phyloP scores from a whole-genome alignment of 2,113 vertebrate genomes.

The Camelus bactrianus region DNA sequence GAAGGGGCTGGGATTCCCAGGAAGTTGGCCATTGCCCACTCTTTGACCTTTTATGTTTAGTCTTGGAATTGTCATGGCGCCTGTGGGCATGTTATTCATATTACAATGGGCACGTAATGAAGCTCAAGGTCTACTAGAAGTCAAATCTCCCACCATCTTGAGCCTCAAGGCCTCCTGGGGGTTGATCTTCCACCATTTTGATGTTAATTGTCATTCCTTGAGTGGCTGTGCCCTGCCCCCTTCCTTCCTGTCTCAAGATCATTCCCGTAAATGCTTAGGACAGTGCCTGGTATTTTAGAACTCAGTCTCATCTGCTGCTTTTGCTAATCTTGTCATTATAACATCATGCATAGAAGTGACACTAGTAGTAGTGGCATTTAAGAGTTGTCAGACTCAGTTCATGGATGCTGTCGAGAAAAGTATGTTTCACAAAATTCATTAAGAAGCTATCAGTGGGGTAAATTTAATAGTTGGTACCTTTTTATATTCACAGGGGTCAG shows the following conservation, averaged over 20 bases:
- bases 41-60: no score
- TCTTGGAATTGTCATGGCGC: no score
- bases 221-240: no score
- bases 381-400: background rate
- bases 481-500: conserved; percentile 92
- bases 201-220: no score
- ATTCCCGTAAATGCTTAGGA: background rate
- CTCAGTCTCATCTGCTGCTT: background rate
- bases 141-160: no score
- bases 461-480: conserved; percentile 48
- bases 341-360: background rate
- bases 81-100: no score
- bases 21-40: no score
- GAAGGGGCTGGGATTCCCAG: no score
- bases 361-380: background rate
- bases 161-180: no score
- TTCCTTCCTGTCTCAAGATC: background rate
- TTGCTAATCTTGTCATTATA: background rate
- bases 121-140: no score
- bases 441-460: background rate
- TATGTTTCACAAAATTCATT: conserved; percentile 1
- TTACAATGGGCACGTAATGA: no score
- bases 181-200: no score
- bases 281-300: background rate
- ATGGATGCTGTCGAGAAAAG: background rate